phyloP scores from a whole-genome alignment of 2,113 vertebrate genomes.

The Hylia prasina region DNA sequence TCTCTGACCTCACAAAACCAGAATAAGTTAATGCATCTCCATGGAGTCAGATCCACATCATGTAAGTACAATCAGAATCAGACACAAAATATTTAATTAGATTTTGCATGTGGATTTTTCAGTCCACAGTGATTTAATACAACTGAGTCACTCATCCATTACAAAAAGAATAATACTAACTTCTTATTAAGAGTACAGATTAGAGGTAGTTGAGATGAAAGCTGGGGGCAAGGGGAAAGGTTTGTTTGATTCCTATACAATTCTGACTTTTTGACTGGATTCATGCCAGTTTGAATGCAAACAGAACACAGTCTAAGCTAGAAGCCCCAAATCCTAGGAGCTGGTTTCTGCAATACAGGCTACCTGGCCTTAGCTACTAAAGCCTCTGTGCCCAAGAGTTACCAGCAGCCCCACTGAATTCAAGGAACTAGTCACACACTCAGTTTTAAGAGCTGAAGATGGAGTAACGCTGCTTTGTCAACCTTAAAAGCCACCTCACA shows the following conservation, averaged over 20 bases:
- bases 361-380: neutral
- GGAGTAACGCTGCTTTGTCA: neutral
- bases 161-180: neutral
- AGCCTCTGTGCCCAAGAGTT: neutral
- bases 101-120: neutral
- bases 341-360: neutral
- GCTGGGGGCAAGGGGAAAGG: neutral
- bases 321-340: neutral
- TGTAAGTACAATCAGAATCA: neutral
- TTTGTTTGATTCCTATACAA: neutral
- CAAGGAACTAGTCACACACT: neutral
- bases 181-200: neutral
- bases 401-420: neutral
- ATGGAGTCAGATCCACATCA: neutral
- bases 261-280: neutral
- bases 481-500: neutral
- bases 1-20: neutral
- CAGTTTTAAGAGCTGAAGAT: neutral
- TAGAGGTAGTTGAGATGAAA: neutral
- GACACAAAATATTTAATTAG: slow-evolving; percentile 14
- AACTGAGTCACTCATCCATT: neutral
- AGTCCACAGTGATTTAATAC: neutral
- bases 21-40: neutral
- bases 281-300: neutral
- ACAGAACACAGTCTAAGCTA: neutral